Evolutionary conservation across 2,888 invertebrate genomes (phyloP).

Genomic region (Athripsodes cinereus): DNA sequence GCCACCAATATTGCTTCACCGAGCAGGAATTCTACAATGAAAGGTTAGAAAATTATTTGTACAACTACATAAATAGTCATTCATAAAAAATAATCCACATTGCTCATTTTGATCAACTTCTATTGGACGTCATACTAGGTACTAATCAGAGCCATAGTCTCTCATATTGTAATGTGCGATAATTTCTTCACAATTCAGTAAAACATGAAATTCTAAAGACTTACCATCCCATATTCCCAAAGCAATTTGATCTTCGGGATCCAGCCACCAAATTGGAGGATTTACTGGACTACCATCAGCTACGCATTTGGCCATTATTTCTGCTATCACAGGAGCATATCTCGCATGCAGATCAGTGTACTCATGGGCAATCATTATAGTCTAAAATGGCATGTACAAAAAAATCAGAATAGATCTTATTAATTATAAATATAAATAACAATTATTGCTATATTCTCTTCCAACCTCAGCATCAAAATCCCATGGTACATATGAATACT

Average conservation of each 20-base stretch:
- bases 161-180: too few species aligned
- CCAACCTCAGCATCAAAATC: conserved; percentile 57
- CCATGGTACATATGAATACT: conserved; percentile 79
- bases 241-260: conserved; percentile 59
- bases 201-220: conserved; percentile 27
- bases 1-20: conserved; percentile 74
- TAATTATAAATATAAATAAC: not conserved
- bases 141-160: too few species aligned
- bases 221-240: conserved; percentile 54
- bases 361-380: conserved; percentile 55
- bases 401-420: too few species aligned
- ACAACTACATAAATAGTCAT: not conserved
- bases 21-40: conserved; percentile 65
- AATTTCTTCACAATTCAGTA: too few species aligned
- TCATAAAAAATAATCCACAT: too few species aligned
- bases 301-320: conserved; percentile 55
- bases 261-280: conserved; percentile 81
- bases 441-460: too few species aligned
- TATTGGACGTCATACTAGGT: too few species aligned
- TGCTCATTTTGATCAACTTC: too few species aligned
- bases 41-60: too few species aligned
- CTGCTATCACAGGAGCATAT: conserved; percentile 55
- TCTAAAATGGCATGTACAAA: conserved; percentile 39
- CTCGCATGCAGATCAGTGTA: conserved; percentile 60
- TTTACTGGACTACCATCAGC: conserved; percentile 64